These are phyloP conservation scores for Neosalanx taihuensis DNA, from an alignment of 2,797 vertebrate species.

Conservation along the genomic window DNA sequence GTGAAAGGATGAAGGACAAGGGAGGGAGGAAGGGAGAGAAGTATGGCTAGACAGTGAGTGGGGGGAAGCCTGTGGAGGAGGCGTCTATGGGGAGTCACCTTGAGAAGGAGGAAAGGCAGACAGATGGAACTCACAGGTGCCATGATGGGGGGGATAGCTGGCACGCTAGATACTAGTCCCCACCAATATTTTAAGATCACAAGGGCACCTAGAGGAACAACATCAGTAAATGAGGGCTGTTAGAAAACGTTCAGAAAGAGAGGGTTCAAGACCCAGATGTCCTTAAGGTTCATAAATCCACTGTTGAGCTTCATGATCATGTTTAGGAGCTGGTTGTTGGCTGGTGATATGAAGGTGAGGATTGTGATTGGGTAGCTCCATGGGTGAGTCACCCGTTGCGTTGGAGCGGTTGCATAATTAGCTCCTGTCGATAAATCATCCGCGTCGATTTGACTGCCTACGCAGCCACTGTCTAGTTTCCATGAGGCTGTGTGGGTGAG, in stretches of 20 bases:
- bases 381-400: background rate
- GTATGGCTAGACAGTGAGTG: background rate
- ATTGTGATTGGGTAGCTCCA: constrained; percentile 2
- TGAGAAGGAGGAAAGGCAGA: constrained; percentile 45
- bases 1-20: background rate
- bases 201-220: background rate
- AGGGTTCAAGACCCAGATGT: too few species aligned
- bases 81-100: constrained; percentile 59
- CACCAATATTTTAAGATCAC: too few species aligned
- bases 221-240: background rate
- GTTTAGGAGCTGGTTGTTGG: background rate
- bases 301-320: background rate
- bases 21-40: background rate
- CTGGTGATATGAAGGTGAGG: background rate
- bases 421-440: constrained; percentile 21
- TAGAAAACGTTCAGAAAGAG: too few species aligned
- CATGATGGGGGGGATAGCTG: constrained; percentile 1
- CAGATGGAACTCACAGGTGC: constrained; percentile 18
- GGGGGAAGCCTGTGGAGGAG: background rate
- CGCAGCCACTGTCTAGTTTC: constrained; percentile 12
- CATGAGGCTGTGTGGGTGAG: background rate
- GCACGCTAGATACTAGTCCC: constrained; percentile 1
- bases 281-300: too few species aligned
- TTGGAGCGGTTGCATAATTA: constrained; percentile 28
- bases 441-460: constrained; percentile 5